Conservation (phyloP, 2,113 vertebrate species). For the Cyanocitta stelleri region DNA sequence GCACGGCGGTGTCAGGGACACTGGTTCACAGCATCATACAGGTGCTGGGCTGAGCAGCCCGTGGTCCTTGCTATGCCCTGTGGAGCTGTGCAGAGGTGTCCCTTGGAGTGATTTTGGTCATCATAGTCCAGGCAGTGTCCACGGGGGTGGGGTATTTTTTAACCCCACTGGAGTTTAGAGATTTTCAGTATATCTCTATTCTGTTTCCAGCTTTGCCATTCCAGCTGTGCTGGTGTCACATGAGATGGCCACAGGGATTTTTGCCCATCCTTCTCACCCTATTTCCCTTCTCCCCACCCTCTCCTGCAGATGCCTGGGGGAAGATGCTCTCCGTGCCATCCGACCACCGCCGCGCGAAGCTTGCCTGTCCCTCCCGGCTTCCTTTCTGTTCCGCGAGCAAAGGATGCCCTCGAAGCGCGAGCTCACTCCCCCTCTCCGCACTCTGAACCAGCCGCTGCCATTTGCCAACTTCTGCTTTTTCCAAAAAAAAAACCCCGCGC, state of each 20-base stretch:
- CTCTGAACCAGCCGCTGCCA: conserved; percentile 66
- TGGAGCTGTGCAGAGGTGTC: background rate
- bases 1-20: accelerated
- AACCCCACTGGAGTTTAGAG: background rate
- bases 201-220: background rate
- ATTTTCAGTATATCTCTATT: background rate
- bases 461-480: conserved; percentile 64
- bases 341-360: conserved; percentile 55
- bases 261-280: background rate
- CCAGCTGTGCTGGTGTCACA: accelerated
- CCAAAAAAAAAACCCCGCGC: background rate
- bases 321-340: conserved; percentile 65
- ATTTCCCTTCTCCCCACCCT: background rate
- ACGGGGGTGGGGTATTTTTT: background rate
- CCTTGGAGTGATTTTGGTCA: background rate
- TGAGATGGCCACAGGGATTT: background rate
- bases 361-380: conserved; percentile 58
- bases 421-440: conserved; percentile 37
- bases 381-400: conserved; percentile 1
- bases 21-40: background rate
- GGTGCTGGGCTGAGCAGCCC: background rate
- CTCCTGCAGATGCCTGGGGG: conserved; percentile 66
- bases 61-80: accelerated
- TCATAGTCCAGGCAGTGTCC: background rate
- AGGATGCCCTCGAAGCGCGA: conserved; percentile 24